Base-by-base conservation (phyloP, 2,888 invertebrate species). In the Ormyrus nitidulus region DNA sequence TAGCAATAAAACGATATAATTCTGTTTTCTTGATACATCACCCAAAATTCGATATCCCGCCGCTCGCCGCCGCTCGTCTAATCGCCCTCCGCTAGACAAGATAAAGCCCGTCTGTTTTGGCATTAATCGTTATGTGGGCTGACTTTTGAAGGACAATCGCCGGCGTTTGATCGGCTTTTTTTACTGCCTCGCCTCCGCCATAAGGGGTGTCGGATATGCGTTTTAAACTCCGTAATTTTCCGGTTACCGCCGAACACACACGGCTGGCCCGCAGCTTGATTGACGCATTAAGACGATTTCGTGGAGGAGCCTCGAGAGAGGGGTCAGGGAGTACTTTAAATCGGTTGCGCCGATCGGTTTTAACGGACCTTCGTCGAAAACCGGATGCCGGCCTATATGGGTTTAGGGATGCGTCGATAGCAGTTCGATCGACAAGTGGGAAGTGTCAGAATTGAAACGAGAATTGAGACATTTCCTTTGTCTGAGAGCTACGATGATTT, bases 141-240 rank as follows among this genome's bases (percentile, higher is more conserved):
- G 81, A 83, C 81, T 81, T 77, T 81, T 84, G 85, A 86, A 83
- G 78, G 84, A 85, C 86, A 85, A 83, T 79, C 85, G 83, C 46
- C 46, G 48, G 56, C 58, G 11, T 53, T 68, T 11, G 56, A 73
- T 54, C 62, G 61, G 34, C 58, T 69, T 61, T 79, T 68, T 66
- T 68, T 44, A 11, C 9, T 58, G 4, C 7, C 59, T 13, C 2
- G 19, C 34, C 34, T 11, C 56, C 5, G n/a, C 13, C 51, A 59
- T 51, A 49, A 71, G 58, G 64, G 62, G n/a, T 49, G 73, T 53
- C 61, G 8, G 61, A 68, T 19, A 19, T 34, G 34, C 34, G 9
- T 56, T 69, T 53, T 74, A 70, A 72, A 61, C 71, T 61, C 70
- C 11, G 68, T 76, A 76, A 80, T 80, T 80, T 80, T 66, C 71